Conservation (phyloP, 2,113 vertebrate species). For the Aspidoscelis tigris region DNA sequence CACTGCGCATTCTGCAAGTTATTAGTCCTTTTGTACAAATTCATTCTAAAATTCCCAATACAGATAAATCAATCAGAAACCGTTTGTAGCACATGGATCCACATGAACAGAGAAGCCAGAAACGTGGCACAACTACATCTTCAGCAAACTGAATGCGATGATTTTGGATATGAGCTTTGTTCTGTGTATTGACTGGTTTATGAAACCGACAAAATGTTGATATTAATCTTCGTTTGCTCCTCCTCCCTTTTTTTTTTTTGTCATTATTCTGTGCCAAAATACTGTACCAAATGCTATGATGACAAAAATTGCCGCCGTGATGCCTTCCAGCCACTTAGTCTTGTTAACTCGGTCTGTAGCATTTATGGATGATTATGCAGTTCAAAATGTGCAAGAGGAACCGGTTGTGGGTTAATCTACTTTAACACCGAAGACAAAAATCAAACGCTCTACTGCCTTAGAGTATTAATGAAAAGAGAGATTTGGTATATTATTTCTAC, state of each 20-base stretch:
- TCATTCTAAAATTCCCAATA: too few relatives aligned
- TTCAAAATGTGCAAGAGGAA: not conserved
- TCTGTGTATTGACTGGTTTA: not conserved
- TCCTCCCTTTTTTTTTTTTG: not conserved
- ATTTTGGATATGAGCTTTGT: not conserved
- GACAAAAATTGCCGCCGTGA: not conserved
- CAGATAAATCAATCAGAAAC: too few relatives aligned
- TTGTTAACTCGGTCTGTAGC: not conserved
- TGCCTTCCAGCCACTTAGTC: not conserved
- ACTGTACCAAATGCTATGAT: not conserved
- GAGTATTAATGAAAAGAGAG: constrained; percentile 28
- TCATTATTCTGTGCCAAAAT: not conserved
- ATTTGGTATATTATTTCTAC: constrained; percentile 48
- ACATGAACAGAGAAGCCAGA: too few relatives aligned
- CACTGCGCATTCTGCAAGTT: too few relatives aligned
- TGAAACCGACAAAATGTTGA: not conserved
- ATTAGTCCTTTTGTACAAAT: too few relatives aligned
- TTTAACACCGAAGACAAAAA: not conserved
- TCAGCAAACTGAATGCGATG: too few relatives aligned
- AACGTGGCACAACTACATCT: too few relatives aligned
- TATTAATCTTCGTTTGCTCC: not conserved
- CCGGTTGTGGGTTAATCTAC: not conserved
- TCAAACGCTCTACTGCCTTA: constrained; percentile 27
- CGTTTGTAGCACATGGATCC: too few relatives aligned
- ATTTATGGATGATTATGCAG: not conserved